Evolutionary conservation across 2,888 invertebrate species (phyloP), one percentile per base, ranked within the genome.

Genomic region (Drosophila histrio): DNA sequence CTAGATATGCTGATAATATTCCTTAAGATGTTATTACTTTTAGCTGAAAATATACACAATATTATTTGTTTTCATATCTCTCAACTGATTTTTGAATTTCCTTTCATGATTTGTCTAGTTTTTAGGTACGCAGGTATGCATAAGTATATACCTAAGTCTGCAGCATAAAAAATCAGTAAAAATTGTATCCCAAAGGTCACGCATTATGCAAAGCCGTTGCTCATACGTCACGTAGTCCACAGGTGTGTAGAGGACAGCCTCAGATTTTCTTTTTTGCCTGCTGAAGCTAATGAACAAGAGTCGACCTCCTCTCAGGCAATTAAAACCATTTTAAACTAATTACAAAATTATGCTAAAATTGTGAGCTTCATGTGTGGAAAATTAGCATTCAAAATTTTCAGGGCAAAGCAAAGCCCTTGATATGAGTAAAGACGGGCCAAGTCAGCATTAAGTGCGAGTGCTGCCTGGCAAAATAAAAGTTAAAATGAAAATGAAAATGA

Each of bases 311-410:
- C 58, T 19, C 36, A 24, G 56, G 67, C 74, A 77, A 84, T 87
- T 84, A 69, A 72, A 56, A 62, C 28, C 53, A 61, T 71, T 84
- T 73, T 56, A 53, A 81, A 69, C 74, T 77, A 74, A 84, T 87
- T 85, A 74, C 60, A 46, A 71, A 81, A 85, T 83, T 87, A 85
- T 87, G 83, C 87, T 67, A 72, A 73, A 80, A 60, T 58, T 54
- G 22, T 26, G 49, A 28, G 36, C 54, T 61, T 69, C 64, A 68
- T 71, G 62, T 62, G 60, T 60, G 26, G 32, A 21, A 56, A 53
- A 32, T 49, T 17, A 43, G 41, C 19, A 49, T 24, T 11, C 15
- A 24, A 50, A 65, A 73, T 58, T 56, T 70, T 41, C n/a, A n/a
- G 41, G 57, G 26, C 11, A 30, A 57, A 6, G 43, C 52, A 22